A percentile compares a stretch with the other conserved stretches of the same genome.
These are phyloP conservation scores for Petaurus breviceps DNA, from an alignment of 2,113 vertebrate species.

Conservation along the genomic window DNA sequence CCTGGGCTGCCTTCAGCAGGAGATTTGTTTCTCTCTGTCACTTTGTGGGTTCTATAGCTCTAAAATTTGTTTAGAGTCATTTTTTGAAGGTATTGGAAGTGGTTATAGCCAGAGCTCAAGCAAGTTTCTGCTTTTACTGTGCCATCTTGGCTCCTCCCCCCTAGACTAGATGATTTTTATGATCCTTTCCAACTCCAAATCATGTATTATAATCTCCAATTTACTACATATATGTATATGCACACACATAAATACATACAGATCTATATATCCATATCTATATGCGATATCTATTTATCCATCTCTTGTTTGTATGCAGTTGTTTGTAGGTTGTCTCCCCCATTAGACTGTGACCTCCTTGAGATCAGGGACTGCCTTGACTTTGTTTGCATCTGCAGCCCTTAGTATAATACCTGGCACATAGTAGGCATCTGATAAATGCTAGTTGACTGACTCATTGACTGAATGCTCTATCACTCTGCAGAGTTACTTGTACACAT, in stretches of 20 bases:
- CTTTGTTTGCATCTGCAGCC: background rate
- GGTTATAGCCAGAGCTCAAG: no score
- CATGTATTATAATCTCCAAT: background rate
- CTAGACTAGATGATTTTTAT: background rate
- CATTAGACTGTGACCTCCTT: background rate
- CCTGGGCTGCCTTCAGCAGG: no score
- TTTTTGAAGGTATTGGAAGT: no score
- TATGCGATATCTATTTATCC: background rate
- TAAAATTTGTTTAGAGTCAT: no score
- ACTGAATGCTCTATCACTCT: background rate
- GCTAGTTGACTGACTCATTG: background rate
- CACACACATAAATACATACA: no score
- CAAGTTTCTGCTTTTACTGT: no score
- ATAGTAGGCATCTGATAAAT: background rate
- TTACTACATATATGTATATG: background rate
- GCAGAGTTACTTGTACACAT: background rate
- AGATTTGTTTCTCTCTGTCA: no score
- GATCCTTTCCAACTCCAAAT: background rate
- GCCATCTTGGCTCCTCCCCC: no score
- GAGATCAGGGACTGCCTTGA: background rate
- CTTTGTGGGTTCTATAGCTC: no score
- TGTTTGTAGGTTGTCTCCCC: background rate
- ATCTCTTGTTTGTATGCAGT: background rate
- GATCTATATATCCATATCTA: background rate
- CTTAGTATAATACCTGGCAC: background rate